Percentiles rank a stretch among this genome's conserved stretches.
phyloP scores from a whole-genome alignment of 2,113 vertebrate genomes.

The Cariama cristata region DNA sequence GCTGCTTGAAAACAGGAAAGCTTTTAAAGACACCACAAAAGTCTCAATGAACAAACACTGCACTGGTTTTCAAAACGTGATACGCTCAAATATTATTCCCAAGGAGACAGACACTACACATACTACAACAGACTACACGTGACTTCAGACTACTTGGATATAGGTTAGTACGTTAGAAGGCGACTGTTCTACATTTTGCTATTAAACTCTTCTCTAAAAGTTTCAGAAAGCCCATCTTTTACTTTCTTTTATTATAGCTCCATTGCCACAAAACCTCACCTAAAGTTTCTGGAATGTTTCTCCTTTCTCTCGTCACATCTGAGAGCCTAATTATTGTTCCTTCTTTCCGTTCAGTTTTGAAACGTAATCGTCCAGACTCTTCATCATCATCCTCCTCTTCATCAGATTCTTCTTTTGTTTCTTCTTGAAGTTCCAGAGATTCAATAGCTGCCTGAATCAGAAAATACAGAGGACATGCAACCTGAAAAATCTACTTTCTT shows the following conservation, averaged over 20 bases:
- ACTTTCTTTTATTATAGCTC: background rate
- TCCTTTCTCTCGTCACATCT: slow-evolving; percentile 87
- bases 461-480: background rate
- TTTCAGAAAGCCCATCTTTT: background rate
- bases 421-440: slow-evolving; percentile 77
- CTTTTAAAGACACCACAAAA: background rate
- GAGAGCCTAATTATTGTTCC: slow-evolving; percentile 90
- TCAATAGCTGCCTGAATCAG: slow-evolving; percentile 81
- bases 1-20: background rate
- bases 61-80: background rate
- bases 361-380: slow-evolving; percentile 90
- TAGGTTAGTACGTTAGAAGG: background rate
- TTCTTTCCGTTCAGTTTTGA: slow-evolving; percentile 96
- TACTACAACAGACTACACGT: background rate
- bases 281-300: slow-evolving; percentile 97
- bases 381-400: slow-evolving; percentile 94
- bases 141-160: background rate
- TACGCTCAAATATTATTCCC: background rate
- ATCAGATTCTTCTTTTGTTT: slow-evolving; percentile 85
- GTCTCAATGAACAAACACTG: background rate
- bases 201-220: background rate
- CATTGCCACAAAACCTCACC: slow-evolving; percentile 76
- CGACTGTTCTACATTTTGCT: background rate
- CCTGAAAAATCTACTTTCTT: background rate
- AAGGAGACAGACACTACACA: background rate